Base-by-base conservation (phyloP, 2,797 vertebrate genomes). In the Anguilla anguilla region DNA sequence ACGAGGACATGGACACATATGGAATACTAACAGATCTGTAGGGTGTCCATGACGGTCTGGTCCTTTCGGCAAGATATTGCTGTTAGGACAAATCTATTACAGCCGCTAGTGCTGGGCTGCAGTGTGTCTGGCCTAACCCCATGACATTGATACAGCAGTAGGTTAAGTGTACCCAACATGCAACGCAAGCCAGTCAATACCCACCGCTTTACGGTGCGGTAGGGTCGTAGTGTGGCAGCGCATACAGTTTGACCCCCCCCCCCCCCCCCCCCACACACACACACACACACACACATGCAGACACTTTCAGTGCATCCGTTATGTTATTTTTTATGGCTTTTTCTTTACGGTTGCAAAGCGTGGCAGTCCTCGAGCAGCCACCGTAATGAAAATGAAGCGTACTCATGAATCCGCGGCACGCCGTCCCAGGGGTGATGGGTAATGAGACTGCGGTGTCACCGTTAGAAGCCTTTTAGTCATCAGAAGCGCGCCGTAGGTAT, bases 1-100 rank as follows among this genome's bases (percentile, higher is more conserved):
- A 87, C 86, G 57, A 87, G 86, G 86, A 28, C 28, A 81, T 43
- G 31, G 79, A 84, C 59, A 35, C 39, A 25, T 81, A 67, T 53
- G 55, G 55, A 59, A 31, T 51, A 25, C 22, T 82, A 77, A 43
- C 3, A 22, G 74, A 77, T 43, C 74, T 77, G 31, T 39, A 10
- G 22, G 51, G 46, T n/a, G 46, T 10, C 10, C 22, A 25, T 51
- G 46, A 51, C 4, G 79, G 79, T 51, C 79, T 25, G 79, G 79
- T 11, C 46, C 22, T 51, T 82, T 82, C 11, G 79, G 79, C 22
- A 51, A 82, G 46, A 51, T 82, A 82, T 82, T 25, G 79, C 79
- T 51, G 46, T 82, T 82, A 22, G 4, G 46, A 51, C 79, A 51
- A 51, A 82, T 49, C 79, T n/a, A 82, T 82, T 49, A 82, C 46